Evolutionary conservation across 2,888 invertebrate genomes (phyloP).

Genomic region (Pyrrhosoma nymphula): DNA sequence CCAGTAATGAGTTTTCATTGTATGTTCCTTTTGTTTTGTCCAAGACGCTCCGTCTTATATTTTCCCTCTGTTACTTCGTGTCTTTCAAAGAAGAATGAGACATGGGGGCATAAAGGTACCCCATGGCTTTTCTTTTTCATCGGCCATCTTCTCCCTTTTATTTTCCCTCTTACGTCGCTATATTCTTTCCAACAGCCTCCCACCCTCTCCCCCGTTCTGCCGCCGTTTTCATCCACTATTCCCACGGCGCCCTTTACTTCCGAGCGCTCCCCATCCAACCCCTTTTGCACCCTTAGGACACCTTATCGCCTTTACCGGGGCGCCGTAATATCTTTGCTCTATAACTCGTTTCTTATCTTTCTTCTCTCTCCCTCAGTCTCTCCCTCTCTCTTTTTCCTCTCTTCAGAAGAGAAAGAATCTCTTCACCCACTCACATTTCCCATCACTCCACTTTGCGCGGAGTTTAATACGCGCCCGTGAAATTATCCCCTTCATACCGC

Average conservation of each 20-base stretch:
- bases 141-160: background rate
- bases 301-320: slow-evolving; percentile 18
- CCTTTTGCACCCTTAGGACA: slow-evolving; percentile 7
- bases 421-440: background rate
- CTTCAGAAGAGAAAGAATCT: background rate
- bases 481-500: background rate
- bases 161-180: background rate
- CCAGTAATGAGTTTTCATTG: slow-evolving; percentile 26
- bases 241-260: slow-evolving; percentile 8
- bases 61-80: background rate
- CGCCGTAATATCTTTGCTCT: background rate
- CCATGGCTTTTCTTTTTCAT: background rate
- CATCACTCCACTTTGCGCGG: background rate
- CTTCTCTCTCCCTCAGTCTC: background rate
- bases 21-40: background rate
- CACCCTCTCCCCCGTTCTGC: background rate
- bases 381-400: background rate
- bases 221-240: background rate
- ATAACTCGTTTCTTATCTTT: slow-evolving; percentile 19
- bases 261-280: background rate
- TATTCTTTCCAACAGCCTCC: background rate
- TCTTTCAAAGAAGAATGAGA: slow-evolving; percentile 8
- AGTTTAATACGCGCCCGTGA: background rate
- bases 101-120: slow-evolving; percentile 7
- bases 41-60: background rate